These are phyloP conservation scores for Margarornis squamiger DNA, from an alignment of 2,797 vertebrate species.

Conservation along the genomic window DNA sequence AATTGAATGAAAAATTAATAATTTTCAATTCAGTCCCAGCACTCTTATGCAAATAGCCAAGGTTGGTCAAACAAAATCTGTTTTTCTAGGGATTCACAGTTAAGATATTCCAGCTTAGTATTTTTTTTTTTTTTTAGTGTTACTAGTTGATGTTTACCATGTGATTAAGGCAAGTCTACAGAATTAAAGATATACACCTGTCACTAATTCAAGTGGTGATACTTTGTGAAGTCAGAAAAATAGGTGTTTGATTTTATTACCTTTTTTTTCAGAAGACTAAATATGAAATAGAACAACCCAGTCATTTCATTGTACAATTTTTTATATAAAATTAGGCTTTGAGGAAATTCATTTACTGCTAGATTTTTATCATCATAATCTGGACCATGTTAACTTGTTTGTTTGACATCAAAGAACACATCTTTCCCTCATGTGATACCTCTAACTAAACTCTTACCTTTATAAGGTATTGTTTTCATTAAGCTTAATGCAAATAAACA, in stretches of 20 bases:
- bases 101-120: neutral
- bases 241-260: neutral
- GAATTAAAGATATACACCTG: neutral
- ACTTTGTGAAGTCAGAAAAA: neutral
- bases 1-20: neutral
- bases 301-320: neutral
- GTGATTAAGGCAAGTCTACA: neutral
- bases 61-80: neutral
- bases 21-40: neutral
- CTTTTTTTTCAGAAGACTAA: neutral
- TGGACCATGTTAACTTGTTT: neutral
- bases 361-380: neutral
- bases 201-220: neutral
- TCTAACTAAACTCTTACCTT: neutral
- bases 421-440: neutral
- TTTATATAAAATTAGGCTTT: neutral
- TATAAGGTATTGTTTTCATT: neutral
- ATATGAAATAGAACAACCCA: neutral
- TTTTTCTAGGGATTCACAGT: neutral
- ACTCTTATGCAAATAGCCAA: neutral
- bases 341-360: neutral
- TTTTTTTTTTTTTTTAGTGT: neutral
- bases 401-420: neutral
- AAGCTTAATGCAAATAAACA: neutral
- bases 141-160: neutral